A percentile compares a stretch with the other conserved stretches of the same genome.
These are phyloP conservation scores for Choristoneura rosaceana DNA, from an alignment of 2,888 invertebrate genomes.

Conservation along the genomic window DNA sequence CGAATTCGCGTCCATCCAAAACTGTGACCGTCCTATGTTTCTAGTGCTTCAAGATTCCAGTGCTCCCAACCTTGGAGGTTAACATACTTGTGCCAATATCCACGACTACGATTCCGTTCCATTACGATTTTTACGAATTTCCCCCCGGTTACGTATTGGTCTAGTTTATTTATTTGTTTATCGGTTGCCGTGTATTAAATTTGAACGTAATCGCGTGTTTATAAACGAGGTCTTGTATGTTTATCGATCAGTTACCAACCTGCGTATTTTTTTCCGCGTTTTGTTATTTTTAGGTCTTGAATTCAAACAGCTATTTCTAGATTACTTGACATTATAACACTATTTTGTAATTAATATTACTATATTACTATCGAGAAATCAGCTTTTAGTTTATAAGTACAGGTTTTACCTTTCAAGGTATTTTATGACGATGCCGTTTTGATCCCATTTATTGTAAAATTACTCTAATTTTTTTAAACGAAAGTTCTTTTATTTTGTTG, in stretches of 20 bases:
- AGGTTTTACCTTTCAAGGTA: not conserved
- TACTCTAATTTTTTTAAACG: not conserved
- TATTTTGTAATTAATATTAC: not conserved
- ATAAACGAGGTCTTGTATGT: slow-evolving; percentile 60
- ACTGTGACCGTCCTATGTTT: slow-evolving; percentile 67
- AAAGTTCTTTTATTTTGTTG: slow-evolving; percentile 14
- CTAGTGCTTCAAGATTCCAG: slow-evolving; percentile 49
- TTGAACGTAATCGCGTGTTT: slow-evolving; percentile 58
- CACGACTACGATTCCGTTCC: not conserved
- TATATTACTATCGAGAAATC: not conserved
- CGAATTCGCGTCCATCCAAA: slow-evolving; percentile 65
- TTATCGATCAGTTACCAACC: slow-evolving; percentile 55
- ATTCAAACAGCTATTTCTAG: not conserved
- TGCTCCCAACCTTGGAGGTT: slow-evolving; percentile 55
- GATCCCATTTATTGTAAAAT: not conserved
- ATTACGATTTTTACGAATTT: slow-evolving; percentile 24
- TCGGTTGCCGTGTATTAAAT: slow-evolving; percentile 31
- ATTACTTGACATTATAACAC: too few species aligned
- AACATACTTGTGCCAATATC: slow-evolving; percentile 5
- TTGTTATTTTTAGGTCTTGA: not conserved
- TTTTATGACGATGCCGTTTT: not conserved
- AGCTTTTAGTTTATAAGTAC: not conserved
- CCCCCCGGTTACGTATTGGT: slow-evolving; percentile 41
- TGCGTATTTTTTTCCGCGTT: not conserved
- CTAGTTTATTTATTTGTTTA: slow-evolving; percentile 46